Percentiles rank a stretch among this genome's conserved stretches.
Conservation (phyloP, 2,888 invertebrate genomes). For the Ariolimax columbianus region DNA sequence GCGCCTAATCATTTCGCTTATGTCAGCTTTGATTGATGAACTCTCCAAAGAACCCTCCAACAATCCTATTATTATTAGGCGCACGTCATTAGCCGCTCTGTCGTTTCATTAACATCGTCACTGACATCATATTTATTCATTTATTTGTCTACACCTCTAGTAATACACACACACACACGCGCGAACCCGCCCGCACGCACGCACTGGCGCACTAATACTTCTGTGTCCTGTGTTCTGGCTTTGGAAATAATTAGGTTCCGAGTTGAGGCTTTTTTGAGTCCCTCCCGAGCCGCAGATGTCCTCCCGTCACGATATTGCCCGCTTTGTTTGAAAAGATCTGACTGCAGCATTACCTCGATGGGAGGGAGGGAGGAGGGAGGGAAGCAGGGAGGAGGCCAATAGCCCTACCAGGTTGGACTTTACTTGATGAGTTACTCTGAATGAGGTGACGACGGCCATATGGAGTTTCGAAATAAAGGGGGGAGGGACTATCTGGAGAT, state of each 20-base stretch:
- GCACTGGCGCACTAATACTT: slow-evolving; percentile 1
- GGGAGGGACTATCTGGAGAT: too few relatives aligned
- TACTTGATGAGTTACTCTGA: slow-evolving; percentile 3
- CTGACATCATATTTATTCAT: slow-evolving; percentile 44
- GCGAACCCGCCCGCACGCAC: background rate
- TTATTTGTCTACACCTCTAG: slow-evolving; percentile 25
- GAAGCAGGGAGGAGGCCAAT: background rate
- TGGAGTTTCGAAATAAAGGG: too few relatives aligned
- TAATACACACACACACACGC: background rate
- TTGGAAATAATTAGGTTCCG: slow-evolving; percentile 29
- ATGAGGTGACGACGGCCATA: background rate
- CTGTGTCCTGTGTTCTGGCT: background rate
- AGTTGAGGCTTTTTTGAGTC: too few relatives aligned
- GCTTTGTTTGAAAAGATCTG: slow-evolving; percentile 29
- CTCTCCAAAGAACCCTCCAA: background rate
- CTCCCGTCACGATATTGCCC: slow-evolving; percentile 29
- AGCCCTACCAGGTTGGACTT: background rate
- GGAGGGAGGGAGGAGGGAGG: too few relatives aligned
- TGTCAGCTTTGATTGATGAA: slow-evolving; percentile 42
- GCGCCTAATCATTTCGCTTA: slow-evolving; percentile 30
- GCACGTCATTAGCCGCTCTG: slow-evolving; percentile 35
- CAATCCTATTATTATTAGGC: slow-evolving; percentile 44
- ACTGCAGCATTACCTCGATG: background rate
- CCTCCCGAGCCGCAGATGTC: slow-evolving; percentile 27
- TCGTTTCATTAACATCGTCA: slow-evolving; percentile 40